These are phyloP conservation scores for Cololabis saira DNA, from an alignment of 2,113 vertebrate species.

Conservation along the genomic window DNA sequence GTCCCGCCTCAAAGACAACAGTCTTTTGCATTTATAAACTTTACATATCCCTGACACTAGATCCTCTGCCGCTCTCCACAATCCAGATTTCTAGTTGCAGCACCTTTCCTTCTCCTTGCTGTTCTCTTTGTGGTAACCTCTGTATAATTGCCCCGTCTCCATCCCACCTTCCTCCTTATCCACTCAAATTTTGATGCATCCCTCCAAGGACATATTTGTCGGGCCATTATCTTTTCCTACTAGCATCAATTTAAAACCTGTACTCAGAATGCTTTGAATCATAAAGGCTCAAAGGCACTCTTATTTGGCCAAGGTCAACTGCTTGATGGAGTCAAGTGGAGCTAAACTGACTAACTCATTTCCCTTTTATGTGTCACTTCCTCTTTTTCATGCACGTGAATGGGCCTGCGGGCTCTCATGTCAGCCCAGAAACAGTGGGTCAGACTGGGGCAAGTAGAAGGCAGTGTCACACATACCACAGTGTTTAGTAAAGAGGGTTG, in stretches of 20 bases:
- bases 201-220: constrained; percentile 58
- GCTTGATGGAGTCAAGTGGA: constrained; percentile 35
- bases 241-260: constrained; percentile 41
- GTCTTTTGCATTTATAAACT: constrained; percentile 12
- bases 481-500: constrained; percentile 63
- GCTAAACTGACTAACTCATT: constrained; percentile 14
- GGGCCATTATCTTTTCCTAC: constrained; percentile 47
- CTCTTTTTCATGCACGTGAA: constrained; percentile 20
- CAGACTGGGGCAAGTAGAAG: constrained; percentile 28
- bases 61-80: constrained; percentile 5
- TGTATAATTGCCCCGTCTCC: constrained; percentile 34
- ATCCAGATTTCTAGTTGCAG: constrained; percentile 24
- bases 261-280: constrained; percentile 21
- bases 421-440: constrained; percentile 18
- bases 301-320: constrained; percentile 12
- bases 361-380: constrained; percentile 19
- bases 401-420: neutral
- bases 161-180: constrained; percentile 24
- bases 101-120: constrained; percentile 11
- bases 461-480: constrained; percentile 62
- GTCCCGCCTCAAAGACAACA: neutral
- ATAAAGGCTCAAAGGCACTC: constrained; percentile 8
- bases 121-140: constrained; percentile 25
- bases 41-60: neutral
- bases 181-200: constrained; percentile 27